phyloP scores from a whole-genome alignment of 2,888 invertebrate genomes.

The Nasonovia ribisnigri region DNA sequence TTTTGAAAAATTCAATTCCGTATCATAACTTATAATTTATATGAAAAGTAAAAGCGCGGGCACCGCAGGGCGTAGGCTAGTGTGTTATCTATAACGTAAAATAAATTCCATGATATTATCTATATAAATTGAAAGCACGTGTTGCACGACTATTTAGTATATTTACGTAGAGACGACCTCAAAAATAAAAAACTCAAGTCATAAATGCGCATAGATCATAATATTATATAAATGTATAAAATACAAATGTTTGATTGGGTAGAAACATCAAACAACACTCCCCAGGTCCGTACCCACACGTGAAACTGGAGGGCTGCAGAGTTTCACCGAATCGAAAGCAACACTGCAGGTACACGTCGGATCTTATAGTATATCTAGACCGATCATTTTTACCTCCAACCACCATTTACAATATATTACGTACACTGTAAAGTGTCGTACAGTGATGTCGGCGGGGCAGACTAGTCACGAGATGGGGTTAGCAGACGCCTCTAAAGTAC shows the following conservation, averaged over 20 bases:
- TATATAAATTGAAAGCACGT: neutral
- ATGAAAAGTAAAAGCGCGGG: neutral
- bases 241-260: too few relatives aligned
- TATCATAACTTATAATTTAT: neutral
- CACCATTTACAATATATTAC: neutral
- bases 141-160: neutral
- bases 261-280: too few relatives aligned
- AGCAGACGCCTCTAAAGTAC: neutral
- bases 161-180: neutral
- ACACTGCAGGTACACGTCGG: too few relatives aligned
- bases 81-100: neutral
- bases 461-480: conserved; percentile 16
- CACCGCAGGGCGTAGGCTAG: neutral
- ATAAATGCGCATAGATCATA: neutral
- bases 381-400: too few relatives aligned
- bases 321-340: too few relatives aligned
- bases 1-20: neutral
- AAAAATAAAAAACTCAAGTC: neutral
- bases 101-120: neutral
- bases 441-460: neutral
- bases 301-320: too few relatives aligned
- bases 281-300: too few relatives aligned
- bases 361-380: neutral
- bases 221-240: neutral
- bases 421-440: neutral